These are phyloP conservation scores for Drosophila takahashii DNA, from an alignment of 1,140 invertebrate genomes.

Conservation along the genomic window DNA sequence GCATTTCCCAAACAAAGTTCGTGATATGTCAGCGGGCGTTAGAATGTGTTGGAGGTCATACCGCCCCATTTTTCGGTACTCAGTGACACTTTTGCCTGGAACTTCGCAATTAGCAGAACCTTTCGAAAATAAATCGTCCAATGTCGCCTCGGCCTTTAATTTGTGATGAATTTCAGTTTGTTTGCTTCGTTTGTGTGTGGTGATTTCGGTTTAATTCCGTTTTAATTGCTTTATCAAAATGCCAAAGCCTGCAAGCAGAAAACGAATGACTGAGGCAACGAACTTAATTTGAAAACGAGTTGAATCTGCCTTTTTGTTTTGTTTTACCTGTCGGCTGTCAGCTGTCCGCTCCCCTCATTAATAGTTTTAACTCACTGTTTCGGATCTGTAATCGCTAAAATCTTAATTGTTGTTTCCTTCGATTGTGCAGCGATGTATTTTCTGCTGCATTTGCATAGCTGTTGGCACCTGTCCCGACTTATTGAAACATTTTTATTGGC, in stretches of 20 bases:
- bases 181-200: background rate
- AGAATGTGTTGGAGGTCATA: slow-evolving; percentile 63
- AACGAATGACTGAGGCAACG: slow-evolving; percentile 44
- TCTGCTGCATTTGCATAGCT: slow-evolving; percentile 18
- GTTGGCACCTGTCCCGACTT: slow-evolving; percentile 62
- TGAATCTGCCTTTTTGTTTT: slow-evolving; percentile 28
- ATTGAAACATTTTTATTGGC: slow-evolving; percentile 51
- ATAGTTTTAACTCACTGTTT: slow-evolving; percentile 36
- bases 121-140: slow-evolving; percentile 32
- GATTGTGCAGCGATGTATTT: slow-evolving; percentile 3
- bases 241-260: slow-evolving; percentile 31
- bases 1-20: slow-evolving; percentile 68
- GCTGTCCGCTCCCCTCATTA: slow-evolving; percentile 8
- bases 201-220: slow-evolving; percentile 14
- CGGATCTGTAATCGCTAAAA: slow-evolving; percentile 12
- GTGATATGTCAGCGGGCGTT: slow-evolving; percentile 78
- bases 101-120: slow-evolving; percentile 44
- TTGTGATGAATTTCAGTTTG: slow-evolving; percentile 30
- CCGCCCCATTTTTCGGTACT: slow-evolving; percentile 21
- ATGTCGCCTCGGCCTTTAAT: slow-evolving; percentile 26
- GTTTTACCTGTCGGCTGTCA: no score
- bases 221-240: slow-evolving; percentile 52
- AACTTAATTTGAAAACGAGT: slow-evolving; percentile 53
- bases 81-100: slow-evolving; percentile 36
- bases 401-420: slow-evolving; percentile 30